These are phyloP conservation scores for Anthopleura xanthogrammica DNA, from an alignment of 92 coral and sea anemone species.

Conservation along the genomic window DNA sequence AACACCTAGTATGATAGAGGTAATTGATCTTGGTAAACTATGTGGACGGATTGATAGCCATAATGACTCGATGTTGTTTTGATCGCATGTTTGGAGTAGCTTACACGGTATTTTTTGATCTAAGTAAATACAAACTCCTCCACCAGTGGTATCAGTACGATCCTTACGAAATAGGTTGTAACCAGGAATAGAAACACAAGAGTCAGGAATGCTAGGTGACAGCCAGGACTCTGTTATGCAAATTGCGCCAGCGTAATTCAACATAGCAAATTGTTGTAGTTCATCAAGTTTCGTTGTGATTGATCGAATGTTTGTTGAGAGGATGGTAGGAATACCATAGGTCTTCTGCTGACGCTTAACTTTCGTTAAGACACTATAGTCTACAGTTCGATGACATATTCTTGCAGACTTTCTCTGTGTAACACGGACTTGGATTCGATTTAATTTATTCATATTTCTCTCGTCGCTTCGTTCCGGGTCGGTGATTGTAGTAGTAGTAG, in stretches of 20 bases:
- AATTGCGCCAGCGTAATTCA: conserved; percentile 30
- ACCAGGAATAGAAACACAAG: conserved; percentile 39
- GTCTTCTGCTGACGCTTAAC: too few species aligned
- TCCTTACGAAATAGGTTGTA: conserved; percentile 51
- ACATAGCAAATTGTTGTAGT: conserved; percentile 17
- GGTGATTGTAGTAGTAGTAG: too few species aligned
- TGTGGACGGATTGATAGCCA: conserved; percentile 36
- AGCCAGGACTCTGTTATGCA: conserved; percentile 57
- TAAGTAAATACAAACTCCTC: conserved; percentile 51
- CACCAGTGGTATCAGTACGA: conserved; percentile 34
- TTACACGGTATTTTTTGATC: conserved; percentile 44
- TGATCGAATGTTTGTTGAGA: too few species aligned
- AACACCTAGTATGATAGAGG: conserved; percentile 11
- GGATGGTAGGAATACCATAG: too few species aligned
- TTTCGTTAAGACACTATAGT: too few species aligned
- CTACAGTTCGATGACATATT: too few species aligned
- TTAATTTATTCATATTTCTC: too few species aligned
- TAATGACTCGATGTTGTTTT: conserved; percentile 31
- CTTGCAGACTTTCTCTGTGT: too few species aligned
- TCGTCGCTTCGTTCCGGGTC: too few species aligned
- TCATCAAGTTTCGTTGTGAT: conserved; percentile 29
- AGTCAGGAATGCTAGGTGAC: conserved; percentile 30
- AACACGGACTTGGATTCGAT: too few species aligned
- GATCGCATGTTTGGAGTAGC: conserved; percentile 25
- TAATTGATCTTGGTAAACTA: conserved; percentile 13